Evolutionary conservation across 2,888 invertebrate genomes (phyloP).

Genomic region (Cerastis rubricosa): DNA sequence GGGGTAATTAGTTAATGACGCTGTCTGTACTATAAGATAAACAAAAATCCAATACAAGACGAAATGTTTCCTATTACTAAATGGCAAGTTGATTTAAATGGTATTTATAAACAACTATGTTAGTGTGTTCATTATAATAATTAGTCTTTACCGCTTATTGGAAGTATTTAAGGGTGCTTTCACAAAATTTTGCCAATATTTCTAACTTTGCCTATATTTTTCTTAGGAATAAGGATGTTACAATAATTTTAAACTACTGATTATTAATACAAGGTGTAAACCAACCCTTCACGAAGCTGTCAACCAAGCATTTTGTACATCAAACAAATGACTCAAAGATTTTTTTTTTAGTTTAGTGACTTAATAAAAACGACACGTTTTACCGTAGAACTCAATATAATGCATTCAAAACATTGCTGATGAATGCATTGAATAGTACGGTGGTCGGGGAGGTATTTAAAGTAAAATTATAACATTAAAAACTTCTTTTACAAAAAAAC

Average conservation of each 20-base stretch:
- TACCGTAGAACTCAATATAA: no score
- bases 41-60: slow-evolving; percentile 16
- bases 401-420: no score
- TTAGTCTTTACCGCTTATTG: slow-evolving; percentile 62
- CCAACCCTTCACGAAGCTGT: no score
- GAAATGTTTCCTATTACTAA: slow-evolving; percentile 21
- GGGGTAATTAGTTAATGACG: no score
- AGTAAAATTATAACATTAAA: no score
- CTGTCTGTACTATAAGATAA: background rate
- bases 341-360: no score
- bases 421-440: no score
- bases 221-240: background rate
- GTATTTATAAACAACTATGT: slow-evolving; percentile 39
- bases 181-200: background rate
- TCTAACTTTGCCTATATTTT: background rate
- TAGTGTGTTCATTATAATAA: slow-evolving; percentile 47
- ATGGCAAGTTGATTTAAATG: slow-evolving; percentile 30
- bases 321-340: no score
- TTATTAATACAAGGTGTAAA: background rate
- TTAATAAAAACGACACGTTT: no score
- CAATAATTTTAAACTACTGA: background rate
- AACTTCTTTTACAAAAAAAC: no score
- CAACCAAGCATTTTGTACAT: no score
- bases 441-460: no score
- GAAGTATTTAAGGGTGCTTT: slow-evolving; percentile 44